These are phyloP conservation scores for Yponomeuta cagnagella DNA, from an alignment of 2,888 invertebrate genomes.

Conservation along the genomic window DNA sequence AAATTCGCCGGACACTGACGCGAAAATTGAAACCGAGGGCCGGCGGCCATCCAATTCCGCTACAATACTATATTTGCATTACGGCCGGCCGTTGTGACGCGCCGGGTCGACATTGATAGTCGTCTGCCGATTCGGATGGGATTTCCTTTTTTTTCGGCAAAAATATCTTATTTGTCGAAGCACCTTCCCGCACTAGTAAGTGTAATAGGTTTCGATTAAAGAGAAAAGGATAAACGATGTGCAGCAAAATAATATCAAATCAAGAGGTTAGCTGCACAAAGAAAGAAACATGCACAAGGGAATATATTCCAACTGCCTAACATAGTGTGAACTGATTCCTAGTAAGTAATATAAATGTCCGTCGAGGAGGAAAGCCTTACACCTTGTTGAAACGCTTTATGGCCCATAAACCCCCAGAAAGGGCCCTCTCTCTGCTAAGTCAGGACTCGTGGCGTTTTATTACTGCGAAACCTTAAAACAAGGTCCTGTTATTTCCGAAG, in stretches of 20 bases:
- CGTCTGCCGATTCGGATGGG: neutral
- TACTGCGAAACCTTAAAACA: constrained; percentile 4
- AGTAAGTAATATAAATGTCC: constrained; percentile 6
- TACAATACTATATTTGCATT: neutral
- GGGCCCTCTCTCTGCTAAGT: constrained; percentile 7
- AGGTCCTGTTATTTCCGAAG: neutral
- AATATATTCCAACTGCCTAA: neutral
- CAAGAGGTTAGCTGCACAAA: too few species aligned
- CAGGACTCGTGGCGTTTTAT: constrained; percentile 5
- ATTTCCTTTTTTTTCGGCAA: neutral
- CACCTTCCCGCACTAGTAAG: neutral
- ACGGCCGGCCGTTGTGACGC: neutral
- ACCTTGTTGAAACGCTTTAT: constrained; percentile 13
- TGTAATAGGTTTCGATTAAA: neutral
- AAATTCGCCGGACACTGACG: neutral
- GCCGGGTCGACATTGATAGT: neutral
- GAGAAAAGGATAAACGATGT: too few species aligned
- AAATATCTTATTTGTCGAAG: neutral
- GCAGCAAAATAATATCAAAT: too few species aligned
- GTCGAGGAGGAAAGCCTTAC: neutral
- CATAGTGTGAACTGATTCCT: neutral
- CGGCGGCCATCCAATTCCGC: neutral
- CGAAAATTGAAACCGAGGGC: neutral
- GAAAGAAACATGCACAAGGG: too few species aligned
- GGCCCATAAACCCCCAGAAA: neutral